Conservation (phyloP, 2,888 invertebrate genomes). For the Chironomus tentans region DNA sequence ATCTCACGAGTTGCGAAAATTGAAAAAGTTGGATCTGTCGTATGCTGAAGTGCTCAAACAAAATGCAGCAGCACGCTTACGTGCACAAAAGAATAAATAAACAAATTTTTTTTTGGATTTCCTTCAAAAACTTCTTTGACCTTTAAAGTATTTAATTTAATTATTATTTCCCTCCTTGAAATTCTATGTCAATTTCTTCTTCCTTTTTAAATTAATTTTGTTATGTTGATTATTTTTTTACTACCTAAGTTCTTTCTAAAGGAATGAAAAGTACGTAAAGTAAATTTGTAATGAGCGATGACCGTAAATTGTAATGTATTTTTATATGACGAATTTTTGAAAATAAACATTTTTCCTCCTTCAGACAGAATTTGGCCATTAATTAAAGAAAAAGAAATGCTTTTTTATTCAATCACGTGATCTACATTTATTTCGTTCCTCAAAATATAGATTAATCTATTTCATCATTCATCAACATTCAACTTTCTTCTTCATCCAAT, state of each 20-base stretch:
- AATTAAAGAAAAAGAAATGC: not conserved
- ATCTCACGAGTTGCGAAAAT: conserved; percentile 71
- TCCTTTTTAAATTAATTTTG: not conserved
- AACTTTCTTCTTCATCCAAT: no score
- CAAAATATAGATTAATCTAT: no score
- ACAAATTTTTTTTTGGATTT: not conserved
- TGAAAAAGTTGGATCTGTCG: conserved; percentile 70
- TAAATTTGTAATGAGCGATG: no score
- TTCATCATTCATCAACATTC: no score
- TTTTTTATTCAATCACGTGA: not conserved
- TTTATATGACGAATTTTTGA: not conserved
- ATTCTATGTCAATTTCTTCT: not conserved
- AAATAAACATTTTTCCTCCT: not conserved
- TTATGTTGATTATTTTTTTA: not conserved
- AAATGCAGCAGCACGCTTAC: conserved; percentile 32
- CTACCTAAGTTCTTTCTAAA: not conserved
- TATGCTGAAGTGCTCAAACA: conserved; percentile 76
- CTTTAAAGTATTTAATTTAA: not conserved
- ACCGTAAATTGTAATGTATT: not conserved
- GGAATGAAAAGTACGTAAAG: not conserved
- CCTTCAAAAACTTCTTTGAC: not conserved
- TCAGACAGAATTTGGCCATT: not conserved
- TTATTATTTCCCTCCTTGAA: not conserved
- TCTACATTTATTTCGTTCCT: not conserved
- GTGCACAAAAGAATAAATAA: not conserved